These are phyloP conservation scores for Tetheella fluctuosa DNA, from an alignment of 2,888 invertebrate species.

Conservation along the genomic window DNA sequence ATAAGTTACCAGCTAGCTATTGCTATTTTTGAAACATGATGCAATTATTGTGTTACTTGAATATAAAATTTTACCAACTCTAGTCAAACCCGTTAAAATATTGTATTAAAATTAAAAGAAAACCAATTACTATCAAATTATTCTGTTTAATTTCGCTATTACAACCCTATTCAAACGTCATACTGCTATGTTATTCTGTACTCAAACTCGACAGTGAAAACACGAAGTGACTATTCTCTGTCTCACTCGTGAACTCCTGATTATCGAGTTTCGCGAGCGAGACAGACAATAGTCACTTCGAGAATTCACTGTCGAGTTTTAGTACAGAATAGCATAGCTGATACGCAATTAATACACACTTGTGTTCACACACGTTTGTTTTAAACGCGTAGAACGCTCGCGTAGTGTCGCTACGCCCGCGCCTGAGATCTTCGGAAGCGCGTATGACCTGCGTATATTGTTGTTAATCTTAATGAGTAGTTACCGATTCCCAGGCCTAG, in stretches of 20 bases:
- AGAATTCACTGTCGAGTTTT: no score
- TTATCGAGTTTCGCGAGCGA: no score
- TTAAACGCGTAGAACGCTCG: not conserved
- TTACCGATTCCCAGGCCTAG: constrained; percentile 49
- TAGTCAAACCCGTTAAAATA: no score
- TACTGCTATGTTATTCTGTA: no score
- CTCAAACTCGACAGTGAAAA: no score
- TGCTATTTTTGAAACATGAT: not conserved
- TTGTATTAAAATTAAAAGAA: not conserved
- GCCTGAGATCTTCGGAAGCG: not conserved
- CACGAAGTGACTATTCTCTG: no score
- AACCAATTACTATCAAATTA: not conserved
- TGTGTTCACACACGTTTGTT: not conserved
- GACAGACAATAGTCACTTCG: no score
- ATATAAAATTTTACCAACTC: no score
- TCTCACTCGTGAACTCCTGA: no score
- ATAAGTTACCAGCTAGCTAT: no score
- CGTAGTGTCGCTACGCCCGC: not conserved
- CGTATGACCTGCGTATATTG: constrained; percentile 2
- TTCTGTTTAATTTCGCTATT: constrained; percentile 3
- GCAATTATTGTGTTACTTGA: no score
- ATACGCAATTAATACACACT: not conserved
- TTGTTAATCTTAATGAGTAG: constrained; percentile 15
- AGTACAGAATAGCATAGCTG: no score
- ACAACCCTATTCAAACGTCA: not conserved